Percentiles rank a stretch among this genome's conserved stretches.
phyloP scores from a whole-genome alignment of 1,140 invertebrate genomes.

The Laupala kohalensis region DNA sequence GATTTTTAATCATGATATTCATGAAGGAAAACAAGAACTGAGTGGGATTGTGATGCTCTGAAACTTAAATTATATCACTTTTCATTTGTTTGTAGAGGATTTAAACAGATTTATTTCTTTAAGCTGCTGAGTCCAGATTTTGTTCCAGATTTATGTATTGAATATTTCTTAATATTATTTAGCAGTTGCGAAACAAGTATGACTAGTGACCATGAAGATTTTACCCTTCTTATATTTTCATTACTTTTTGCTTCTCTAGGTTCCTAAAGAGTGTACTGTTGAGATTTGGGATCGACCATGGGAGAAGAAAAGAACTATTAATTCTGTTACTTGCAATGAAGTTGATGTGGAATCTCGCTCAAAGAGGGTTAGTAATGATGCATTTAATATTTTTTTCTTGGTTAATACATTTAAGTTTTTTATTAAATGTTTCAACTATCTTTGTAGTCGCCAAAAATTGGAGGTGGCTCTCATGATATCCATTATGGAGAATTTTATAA shows the following conservation, averaged over 20 bases:
- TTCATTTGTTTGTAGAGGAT: too few species aligned
- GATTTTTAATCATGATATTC: too few species aligned
- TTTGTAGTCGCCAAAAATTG: constrained; percentile 19
- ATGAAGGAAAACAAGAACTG: too few species aligned
- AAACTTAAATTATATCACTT: too few species aligned
- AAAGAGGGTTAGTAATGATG: constrained; percentile 25
- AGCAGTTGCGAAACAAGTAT: too few species aligned
- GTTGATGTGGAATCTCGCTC: not conserved
- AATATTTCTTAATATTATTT: too few species aligned
- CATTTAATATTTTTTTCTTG: constrained; percentile 21
- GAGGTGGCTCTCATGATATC: constrained; percentile 18
- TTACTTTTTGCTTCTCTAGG: not conserved
- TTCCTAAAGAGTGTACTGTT: constrained; percentile 35
- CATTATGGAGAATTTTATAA: constrained; percentile 23
- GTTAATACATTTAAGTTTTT: not conserved
- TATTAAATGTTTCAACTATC: too few species aligned
- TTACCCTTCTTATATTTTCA: not conserved
- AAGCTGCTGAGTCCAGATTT: too few species aligned
- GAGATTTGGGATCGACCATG: constrained; percentile 44
- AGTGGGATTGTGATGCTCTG: too few species aligned
- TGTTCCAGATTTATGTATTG: too few species aligned
- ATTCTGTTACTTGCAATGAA: constrained; percentile 16
- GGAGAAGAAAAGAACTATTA: constrained; percentile 27
- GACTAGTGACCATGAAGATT: too few species aligned
- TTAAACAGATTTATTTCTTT: too few species aligned